Evolutionary conservation across 2,113 vertebrate genomes (phyloP), one percentile per base, ranked within the genome.

Genomic region (Channa argus): DNA sequence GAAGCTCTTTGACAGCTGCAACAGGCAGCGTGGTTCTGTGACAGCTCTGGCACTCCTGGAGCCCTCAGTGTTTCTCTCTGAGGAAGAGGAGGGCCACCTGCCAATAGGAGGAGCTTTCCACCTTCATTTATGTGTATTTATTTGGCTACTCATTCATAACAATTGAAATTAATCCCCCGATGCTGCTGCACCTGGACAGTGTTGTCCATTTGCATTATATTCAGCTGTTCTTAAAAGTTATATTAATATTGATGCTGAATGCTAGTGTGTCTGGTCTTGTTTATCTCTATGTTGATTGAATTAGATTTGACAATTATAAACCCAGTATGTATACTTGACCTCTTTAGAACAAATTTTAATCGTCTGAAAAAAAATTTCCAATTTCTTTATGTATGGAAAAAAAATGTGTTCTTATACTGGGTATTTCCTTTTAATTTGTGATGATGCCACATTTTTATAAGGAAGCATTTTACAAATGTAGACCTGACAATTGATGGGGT

Each of bases 1-100:
- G 85, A 91, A 65, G 84, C 69, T 54, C 56, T 36, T 71, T 61
- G 85, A 86, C 86, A 91, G 90, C 86, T 88, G 89, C 83, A 84
- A 70, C 64, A 59, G 70, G 51, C 64, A 13, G 70, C 41, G 0
- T 56, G 70, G 60, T 62, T 85, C 63, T 47, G 13, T 82, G 74
- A 92, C 84, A 84, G 76, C 72, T 83, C 85, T 83, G 72, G 77
- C 63, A 64, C 59, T 43, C 61, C 52, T 33, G 60, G 7, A 63
- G 43, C 51, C 38, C 73, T 68, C 71, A 12, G 49, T 39, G 45
- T 51, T 63, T 43, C 63, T 60, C 62, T 12, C 43, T 46, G 38
- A 68, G 45, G 62, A 71, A 80, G 66, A 24, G 13, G 41, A 62
- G 67, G 72, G 49, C 37, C 2, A 5, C 46, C 15, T 50, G 53